Base-by-base conservation (phyloP, 1,140 invertebrate species). In the Formica selysi region DNA sequence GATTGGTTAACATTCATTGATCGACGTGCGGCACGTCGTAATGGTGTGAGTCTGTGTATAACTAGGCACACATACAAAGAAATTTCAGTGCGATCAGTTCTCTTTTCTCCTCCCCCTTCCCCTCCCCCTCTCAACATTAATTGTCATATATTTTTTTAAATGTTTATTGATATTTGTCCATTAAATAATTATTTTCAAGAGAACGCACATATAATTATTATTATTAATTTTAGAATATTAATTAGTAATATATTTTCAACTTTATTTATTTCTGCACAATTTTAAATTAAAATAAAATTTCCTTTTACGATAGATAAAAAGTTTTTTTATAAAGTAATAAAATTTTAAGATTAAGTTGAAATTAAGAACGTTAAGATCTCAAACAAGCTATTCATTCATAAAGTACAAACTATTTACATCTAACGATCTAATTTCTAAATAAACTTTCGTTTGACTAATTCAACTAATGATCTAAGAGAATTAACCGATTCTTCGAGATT, bases 1-100 rank as follows among this genome's bases (percentile, higher is more conserved):
- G 26, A 73, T 61, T 59, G 32, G 64, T 57, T 81, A 57, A 59
- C 36, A 73, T 83, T 48, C 68, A 83, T 83, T 29, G 79, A 81
- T 73, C 67, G 79, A 19, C 4, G 51, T 22, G 16, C 67, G 67
- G 6, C 4, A 51, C 36, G 16, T 36, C 29, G 44, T 36, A 36
- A 13, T 51, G 6, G 7, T n/a, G 62, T n/a, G 41, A 22, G 8
- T 44, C 36, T 32, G 19, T 70, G 26, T 57, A 16, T 26, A 41
- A 57, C 2, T 8, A 41, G 22, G 38, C 8, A 29, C 6, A 68
- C 5, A 3, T 29, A 41, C 26, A 36, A 51, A 44, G 41, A 22
- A 22, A 80, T 44, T 71, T 29, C 13, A 44, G n/a, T 38, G 1
- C n/a, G 19, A 26, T 1, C n/a, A 38, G 13, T 26, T 5, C 5